These are phyloP conservation scores for Montifringilla adamsi DNA, from an alignment of 2,113 vertebrate species.

Conservation along the genomic window DNA sequence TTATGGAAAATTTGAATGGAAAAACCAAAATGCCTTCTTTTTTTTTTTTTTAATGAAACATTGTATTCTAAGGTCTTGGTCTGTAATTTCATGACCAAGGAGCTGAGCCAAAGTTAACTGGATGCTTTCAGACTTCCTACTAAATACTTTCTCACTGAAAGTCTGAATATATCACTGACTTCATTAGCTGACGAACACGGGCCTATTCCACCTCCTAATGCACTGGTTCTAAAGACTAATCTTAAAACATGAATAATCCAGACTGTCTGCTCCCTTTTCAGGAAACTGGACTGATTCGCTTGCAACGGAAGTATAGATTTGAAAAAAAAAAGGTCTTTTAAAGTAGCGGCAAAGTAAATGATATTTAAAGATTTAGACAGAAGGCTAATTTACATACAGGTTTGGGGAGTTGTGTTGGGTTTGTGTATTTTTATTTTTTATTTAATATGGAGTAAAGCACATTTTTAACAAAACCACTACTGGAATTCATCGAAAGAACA, in stretches of 20 bases:
- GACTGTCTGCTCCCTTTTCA: neutral
- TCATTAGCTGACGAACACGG: neutral
- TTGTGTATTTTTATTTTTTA: neutral
- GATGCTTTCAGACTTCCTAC: neutral
- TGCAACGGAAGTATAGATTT: neutral
- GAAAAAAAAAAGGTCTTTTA: neutral
- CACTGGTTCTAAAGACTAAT: neutral
- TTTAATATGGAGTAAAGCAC: neutral
- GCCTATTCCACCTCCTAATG: neutral
- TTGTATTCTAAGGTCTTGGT: neutral
- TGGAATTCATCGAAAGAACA: constrained; percentile 73
- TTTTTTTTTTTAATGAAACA: neutral
- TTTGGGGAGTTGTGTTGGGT: neutral
- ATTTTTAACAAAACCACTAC: constrained; percentile 72
- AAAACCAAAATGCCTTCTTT: neutral
- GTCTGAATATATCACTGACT: neutral
- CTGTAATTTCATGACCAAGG: neutral
- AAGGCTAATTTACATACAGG: constrained; percentile 12
- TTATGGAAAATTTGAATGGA: neutral
- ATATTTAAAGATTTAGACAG: neutral
- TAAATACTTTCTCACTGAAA: neutral
- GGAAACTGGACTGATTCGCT: neutral
- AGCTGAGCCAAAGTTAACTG: neutral
- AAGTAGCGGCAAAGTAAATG: neutral
- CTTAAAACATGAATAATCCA: constrained; percentile 11